Conservation (phyloP, 2,888 invertebrate genomes). For the Zhuqinia jingwanae region DNA sequence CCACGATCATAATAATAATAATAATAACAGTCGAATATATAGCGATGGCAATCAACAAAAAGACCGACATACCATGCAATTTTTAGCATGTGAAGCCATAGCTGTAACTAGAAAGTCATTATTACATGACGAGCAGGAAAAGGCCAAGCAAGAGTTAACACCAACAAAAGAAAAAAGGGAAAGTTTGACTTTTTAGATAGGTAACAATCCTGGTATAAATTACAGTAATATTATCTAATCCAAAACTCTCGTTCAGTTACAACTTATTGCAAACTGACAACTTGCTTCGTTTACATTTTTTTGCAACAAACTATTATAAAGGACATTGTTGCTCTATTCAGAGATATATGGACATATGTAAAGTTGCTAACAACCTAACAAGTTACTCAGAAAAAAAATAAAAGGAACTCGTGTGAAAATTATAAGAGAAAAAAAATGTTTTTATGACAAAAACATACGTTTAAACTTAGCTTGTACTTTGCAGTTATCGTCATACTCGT, state of each 20-base stretch:
- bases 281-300: constrained; percentile 6
- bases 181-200: constrained; percentile 1
- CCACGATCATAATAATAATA: background rate
- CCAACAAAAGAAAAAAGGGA: constrained; percentile 9
- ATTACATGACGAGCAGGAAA: constrained; percentile 20
- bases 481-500: background rate
- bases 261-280: constrained; percentile 30
- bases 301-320: background rate
- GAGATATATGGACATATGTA: background rate
- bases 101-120: background rate
- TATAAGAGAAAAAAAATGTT: background rate
- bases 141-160: constrained; percentile 19
- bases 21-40: background rate
- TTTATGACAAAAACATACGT: background rate
- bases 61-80: constrained; percentile 14
- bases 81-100: constrained; percentile 27
- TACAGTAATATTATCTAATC: background rate
- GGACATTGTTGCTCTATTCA: background rate
- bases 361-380: constrained; percentile 5
- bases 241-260: background rate
- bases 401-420: too few relatives aligned
- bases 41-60: constrained; percentile 16
- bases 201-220: background rate
- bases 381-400: too few relatives aligned
- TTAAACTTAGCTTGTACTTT: background rate